Base-by-base conservation (phyloP, 2,797 vertebrate genomes). In the Peromyscus nudipes region DNA sequence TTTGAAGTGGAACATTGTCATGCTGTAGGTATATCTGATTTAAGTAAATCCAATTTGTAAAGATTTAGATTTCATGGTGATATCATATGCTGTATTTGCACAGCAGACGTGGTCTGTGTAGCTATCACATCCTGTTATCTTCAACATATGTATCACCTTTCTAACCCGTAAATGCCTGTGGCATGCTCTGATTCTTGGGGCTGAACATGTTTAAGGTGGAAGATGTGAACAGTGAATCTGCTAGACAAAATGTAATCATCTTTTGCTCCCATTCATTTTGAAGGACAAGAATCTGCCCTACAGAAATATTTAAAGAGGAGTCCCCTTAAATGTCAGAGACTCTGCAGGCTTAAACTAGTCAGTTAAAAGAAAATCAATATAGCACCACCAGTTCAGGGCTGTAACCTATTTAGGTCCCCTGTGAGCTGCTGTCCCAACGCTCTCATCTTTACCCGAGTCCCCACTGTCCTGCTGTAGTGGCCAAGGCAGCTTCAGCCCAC, bases 61-160 rank as follows among this genome's bases (percentile, higher is more conserved):
- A 92, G 71, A 92, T 96, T 81, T 76, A 93, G 73, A 79, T 96
- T 92, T 96, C 29, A 92, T 49, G 34, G 67, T 94, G 82, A 80
- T 94, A 73, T 37, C 14, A 76, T 64, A 67, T 4, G 31, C 12
- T 80, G 9, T 93, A 40, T 89, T 80, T 92, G 13, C 46, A 23
- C 37, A 91, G 69, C 43, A 87, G 57, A 88, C 37, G 55, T 21
- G 29, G 14, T 91, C 71, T 89, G 16, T 71, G 16, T 76, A 84
- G 17, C 34, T 27, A 43, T 65, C 82, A 60, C 16, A 49, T 71
- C 29, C n/a, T 91, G 46, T 91, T 85, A 82, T 49, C 65, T 89
- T 94, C 49, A 86, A 34, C 49, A 52, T 92, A 62, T 73, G 0
- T 95, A 57, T 95, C 57, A 82, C 1, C 92, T 95, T 95, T 85